Evolutionary conservation across 2,888 invertebrate genomes (phyloP).

Genomic region (Dynastes grantii): DNA sequence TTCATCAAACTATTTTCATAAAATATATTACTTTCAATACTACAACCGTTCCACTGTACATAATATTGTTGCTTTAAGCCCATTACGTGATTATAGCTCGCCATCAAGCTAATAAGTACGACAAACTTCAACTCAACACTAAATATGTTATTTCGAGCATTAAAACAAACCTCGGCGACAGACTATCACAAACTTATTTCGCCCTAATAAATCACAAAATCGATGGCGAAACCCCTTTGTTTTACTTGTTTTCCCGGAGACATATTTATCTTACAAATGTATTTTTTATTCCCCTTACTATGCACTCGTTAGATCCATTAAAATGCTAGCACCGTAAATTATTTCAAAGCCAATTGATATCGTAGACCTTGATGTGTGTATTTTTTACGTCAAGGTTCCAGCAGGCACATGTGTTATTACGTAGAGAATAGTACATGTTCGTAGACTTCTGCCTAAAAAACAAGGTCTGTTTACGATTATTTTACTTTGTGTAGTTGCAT

Average conservation of each 20-base stretch:
- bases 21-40: too few species aligned
- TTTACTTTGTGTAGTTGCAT: constrained; percentile 16
- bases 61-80: too few species aligned
- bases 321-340: constrained; percentile 24
- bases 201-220: constrained; percentile 17
- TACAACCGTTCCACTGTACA: too few species aligned
- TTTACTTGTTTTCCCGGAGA: neutral
- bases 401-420: neutral
- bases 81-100: too few species aligned
- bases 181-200: constrained; percentile 2
- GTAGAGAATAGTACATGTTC: neutral
- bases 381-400: constrained; percentile 29
- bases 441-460: constrained; percentile 31
- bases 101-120: too few species aligned
- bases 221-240: too few species aligned
- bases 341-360: constrained; percentile 38
- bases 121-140: neutral
- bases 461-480: constrained; percentile 33
- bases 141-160: neutral
- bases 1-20: too few species aligned
- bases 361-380: constrained; percentile 24
- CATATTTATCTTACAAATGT: constrained; percentile 15
- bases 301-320: constrained; percentile 6
- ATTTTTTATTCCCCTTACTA: neutral
- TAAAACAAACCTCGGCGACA: constrained; percentile 2